Evolutionary conservation across 2,113 vertebrate species (phyloP), one percentile per base, ranked within the genome.

Genomic region (Stictonetta naevosa): DNA sequence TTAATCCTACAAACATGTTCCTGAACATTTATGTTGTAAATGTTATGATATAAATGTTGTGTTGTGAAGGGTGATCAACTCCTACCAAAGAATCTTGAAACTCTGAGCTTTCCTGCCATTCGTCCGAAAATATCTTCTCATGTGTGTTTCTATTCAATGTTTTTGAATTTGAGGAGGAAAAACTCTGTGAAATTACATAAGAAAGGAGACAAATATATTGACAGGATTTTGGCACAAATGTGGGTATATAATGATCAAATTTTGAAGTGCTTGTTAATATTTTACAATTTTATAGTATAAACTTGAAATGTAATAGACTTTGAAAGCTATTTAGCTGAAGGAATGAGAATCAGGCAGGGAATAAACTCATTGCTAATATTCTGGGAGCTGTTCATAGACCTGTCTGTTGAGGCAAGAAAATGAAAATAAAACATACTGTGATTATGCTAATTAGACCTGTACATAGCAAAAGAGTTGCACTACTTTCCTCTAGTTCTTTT

Each of bases 391-490:
- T 90, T 96, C 94, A 90, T 92, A 93, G 69, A 52, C 71, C 80
- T 90, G 36, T 85, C 80, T 84, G 66, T 19, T 77, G 56, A 92
- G 36, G 62, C 26, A 34, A 69, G 46, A 77, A 93, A 96, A 94
- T 40, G 0, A 92, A 95, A 92, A 90, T 77, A 78, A 79, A 91
- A 86, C 62, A 23, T 36, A 62, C 55, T 59, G 42, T 88, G 62
- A 72, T 92, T 91, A 86, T 94, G 42, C 17, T 96, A 96, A 96
- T 93, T 86, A 92, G 42, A 90, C 17, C 7, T 86, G 36, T n/a
- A 75, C 48, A 50, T 68, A 79, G 46, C 14, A 89, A 79, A 94
- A 91, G 23, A 93, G 80, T 88, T 88, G 91, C 92, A 96, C 91
- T 97, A 84, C 83, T 92, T 86, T 85, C 68, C 86, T 94, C 34